These are phyloP conservation scores for Sander lucioperca DNA, from an alignment of 2,113 vertebrate genomes.

Conservation along the genomic window DNA sequence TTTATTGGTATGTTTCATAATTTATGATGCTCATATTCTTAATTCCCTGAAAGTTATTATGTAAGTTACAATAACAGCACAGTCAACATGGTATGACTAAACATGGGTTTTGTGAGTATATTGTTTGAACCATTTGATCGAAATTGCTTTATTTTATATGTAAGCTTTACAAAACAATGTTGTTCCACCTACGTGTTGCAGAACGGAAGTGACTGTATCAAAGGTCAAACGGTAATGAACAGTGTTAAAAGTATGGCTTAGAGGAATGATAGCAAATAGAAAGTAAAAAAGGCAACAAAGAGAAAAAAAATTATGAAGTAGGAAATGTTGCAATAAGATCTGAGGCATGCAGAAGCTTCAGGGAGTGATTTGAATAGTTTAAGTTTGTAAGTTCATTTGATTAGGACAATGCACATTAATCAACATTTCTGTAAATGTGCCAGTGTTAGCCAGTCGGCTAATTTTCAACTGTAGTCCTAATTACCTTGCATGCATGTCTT, in stretches of 20 bases:
- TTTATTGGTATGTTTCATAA: not conserved
- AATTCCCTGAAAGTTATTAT: not conserved
- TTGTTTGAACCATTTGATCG: constrained; percentile 10
- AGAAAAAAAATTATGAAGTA: not conserved
- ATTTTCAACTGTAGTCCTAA: too few species aligned
- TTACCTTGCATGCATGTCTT: too few species aligned
- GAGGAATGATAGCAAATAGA: constrained; percentile 24
- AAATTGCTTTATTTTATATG: not conserved
- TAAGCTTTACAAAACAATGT: not conserved
- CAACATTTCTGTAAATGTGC: too few species aligned
- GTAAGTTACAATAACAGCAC: not conserved
- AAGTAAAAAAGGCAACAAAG: constrained; percentile 21
- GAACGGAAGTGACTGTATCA: not conserved
- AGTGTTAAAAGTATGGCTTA: constrained; percentile 11
- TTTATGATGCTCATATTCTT: not conserved
- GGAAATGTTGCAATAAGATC: constrained; percentile 56
- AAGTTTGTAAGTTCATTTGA: too few species aligned
- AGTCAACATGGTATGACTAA: not conserved
- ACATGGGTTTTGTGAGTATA: not conserved
- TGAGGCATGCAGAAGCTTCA: constrained; percentile 60
- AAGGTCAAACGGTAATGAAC: constrained; percentile 39
- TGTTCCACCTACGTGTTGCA: not conserved
- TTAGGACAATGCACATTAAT: too few species aligned
- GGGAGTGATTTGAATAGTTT: constrained; percentile 68
- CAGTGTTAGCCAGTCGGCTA: too few species aligned